Conservation (phyloP, 1,140 invertebrate species). For the Leptonema lineaticorne region DNA sequence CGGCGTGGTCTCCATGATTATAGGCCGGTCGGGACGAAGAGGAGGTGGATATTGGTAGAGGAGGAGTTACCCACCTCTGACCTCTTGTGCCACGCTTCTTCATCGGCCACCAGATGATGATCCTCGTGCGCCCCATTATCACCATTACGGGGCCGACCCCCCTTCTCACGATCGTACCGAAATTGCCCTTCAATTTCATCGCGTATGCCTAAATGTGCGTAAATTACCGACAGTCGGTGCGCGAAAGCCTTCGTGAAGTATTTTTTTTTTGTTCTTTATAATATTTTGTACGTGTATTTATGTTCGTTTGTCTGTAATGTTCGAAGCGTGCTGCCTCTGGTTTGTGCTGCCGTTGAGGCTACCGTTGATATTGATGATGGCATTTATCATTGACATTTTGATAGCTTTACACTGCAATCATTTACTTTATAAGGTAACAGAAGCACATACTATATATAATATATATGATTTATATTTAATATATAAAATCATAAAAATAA, state of each 20-base stretch:
- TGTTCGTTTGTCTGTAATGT: neutral
- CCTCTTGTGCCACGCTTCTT: neutral
- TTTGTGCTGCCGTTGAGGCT: no score
- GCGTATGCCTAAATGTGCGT: no score
- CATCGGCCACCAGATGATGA: constrained; percentile 20
- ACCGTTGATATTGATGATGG: no score
- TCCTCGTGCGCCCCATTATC: constrained; percentile 16
- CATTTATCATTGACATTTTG: no score
- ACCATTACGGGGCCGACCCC: constrained; percentile 5
- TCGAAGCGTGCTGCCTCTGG: no score
- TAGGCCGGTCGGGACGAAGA: neutral
- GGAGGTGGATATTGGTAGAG: no score
- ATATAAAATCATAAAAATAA: no score
- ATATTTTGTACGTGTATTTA: neutral
- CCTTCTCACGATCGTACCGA: neutral
- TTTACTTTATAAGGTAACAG: no score
- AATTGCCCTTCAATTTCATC: constrained; percentile 13
- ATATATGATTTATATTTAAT: no score
- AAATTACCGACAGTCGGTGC: neutral
- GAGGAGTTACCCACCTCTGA: constrained; percentile 12
- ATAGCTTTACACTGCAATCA: no score
- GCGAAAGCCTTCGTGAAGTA: neutral
- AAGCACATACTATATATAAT: no score
- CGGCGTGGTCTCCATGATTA: neutral
- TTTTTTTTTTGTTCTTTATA: neutral